Evolutionary conservation across 2,888 invertebrate species (phyloP), one percentile per base, ranked within the genome.

Genomic region (Acholoe squamosa): DNA sequence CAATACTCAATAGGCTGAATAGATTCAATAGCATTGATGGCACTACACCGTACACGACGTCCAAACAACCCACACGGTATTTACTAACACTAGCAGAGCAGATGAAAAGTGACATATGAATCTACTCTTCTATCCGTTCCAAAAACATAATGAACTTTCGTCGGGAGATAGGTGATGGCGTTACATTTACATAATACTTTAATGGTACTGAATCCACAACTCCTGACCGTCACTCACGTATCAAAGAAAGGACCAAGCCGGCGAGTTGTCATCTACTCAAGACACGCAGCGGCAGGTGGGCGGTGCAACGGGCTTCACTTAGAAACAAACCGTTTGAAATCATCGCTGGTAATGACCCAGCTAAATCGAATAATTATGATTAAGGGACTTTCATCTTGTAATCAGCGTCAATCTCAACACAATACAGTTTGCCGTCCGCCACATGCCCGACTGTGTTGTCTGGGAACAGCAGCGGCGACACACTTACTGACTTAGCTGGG

Each of bases 361-460:
- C n/a, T 61, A 7, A 3, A 3, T 61, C 5, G 1, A 61, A 61
- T 61, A n/a, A 3, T 61, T n/a, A 3, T 61, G 3, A 7, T 12
- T 12, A 12, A 14, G 5, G 19, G 19, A 19, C 19, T 3, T 61
- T 61, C 61, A 19, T 61, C 19, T 1, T 61, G 19, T 19, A 61
- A 19, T 14, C 61, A 61, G 19, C 61, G 22, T 1, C 22, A 80
- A 43, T 16, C 43, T 14, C 80, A 0, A 34, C 43, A 80, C 80
- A 43, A 80, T 80, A 33, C 34, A 22, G 0, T 80, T 34, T 7
- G 43, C 33, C 80, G 33, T 33, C 43, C 34, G 80, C 7, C 80
- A 80, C 80, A 80, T 80, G 80, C 43, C 71, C 80, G 80, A 25
- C 80, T 80, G 80, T 80, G 80, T 80, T 80, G 80, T 80, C 80